Conservation (phyloP, 1,140 invertebrate species). For the Parapsyche elsis region DNA sequence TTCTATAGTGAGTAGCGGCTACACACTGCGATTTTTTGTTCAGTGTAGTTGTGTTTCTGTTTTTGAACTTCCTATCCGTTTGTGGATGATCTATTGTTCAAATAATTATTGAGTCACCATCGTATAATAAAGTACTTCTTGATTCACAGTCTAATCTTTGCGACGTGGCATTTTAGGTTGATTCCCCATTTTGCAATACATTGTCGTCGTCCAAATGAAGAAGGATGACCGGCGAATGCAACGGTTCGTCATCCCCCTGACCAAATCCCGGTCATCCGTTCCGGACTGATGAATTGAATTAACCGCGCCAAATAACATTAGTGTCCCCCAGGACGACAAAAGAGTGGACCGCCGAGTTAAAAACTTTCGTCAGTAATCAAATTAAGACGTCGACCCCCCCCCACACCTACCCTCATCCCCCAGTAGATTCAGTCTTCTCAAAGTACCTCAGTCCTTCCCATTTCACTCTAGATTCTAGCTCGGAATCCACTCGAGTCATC, state of each 20-base stretch:
- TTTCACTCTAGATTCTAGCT: background rate
- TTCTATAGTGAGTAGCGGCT: too few species aligned
- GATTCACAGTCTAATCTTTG: too few species aligned
- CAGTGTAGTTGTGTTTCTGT: too few species aligned
- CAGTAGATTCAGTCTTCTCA: background rate
- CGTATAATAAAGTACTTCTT: too few species aligned
- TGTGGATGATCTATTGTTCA: too few species aligned
- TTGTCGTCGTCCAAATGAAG: too few species aligned
- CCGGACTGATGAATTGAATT: slow-evolving; percentile 50
- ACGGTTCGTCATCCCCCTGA: slow-evolving; percentile 22
- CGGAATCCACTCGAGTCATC: slow-evolving; percentile 10
- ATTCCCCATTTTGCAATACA: too few species aligned
- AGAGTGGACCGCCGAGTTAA: slow-evolving; percentile 35
- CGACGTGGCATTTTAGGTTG: too few species aligned
- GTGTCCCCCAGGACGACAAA: slow-evolving; percentile 20
- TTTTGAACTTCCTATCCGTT: too few species aligned
- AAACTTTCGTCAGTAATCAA: slow-evolving; percentile 54
- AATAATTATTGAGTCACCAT: too few species aligned
- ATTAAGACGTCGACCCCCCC: slow-evolving; percentile 45
- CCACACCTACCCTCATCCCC: slow-evolving; percentile 28
- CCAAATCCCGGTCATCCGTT: slow-evolving; percentile 38
- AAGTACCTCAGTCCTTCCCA: background rate
- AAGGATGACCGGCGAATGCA: too few species aligned
- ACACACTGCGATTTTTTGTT: too few species aligned
- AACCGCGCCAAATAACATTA: slow-evolving; percentile 54